These are phyloP conservation scores for Phataginus tricuspis DNA, from an alignment of 2,797 vertebrate species.

Conservation along the genomic window DNA sequence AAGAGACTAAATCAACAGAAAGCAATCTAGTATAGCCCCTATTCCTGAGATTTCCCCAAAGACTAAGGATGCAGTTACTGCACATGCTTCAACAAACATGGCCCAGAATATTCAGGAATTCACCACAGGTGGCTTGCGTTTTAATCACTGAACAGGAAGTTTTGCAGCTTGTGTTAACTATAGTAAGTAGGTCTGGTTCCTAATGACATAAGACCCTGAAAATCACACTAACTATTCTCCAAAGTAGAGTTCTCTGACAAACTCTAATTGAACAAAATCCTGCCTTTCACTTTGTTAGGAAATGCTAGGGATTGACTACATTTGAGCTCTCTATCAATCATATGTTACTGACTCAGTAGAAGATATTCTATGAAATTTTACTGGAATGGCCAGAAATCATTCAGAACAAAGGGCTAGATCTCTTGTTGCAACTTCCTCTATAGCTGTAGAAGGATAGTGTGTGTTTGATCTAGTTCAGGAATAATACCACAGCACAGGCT, in stretches of 20 bases:
- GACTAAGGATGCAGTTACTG: neutral
- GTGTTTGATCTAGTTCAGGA: neutral
- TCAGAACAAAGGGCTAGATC: neutral
- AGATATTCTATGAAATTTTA: neutral
- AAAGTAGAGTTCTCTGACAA: conserved; percentile 35
- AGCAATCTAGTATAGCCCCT: neutral
- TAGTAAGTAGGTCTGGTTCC: neutral
- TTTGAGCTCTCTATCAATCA: neutral
- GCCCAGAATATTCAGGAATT: neutral
- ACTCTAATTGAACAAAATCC: conserved; percentile 31
- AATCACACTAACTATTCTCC: conserved; percentile 23
- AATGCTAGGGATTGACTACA: neutral
- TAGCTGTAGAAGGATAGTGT: neutral
- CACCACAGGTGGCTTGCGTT: neutral
- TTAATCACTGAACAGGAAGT: neutral
- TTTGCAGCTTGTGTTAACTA: neutral
- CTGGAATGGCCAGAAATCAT: neutral
- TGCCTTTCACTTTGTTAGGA: conserved; percentile 29
- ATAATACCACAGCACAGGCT: neutral
- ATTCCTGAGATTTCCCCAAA: neutral
- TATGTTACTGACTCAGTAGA: neutral
- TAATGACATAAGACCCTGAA: neutral
- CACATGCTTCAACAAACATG: neutral
- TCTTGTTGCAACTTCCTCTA: neutral
- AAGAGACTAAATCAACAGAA: neutral